Conservation (phyloP, 1,140 invertebrate species). For the Atta texana region DNA sequence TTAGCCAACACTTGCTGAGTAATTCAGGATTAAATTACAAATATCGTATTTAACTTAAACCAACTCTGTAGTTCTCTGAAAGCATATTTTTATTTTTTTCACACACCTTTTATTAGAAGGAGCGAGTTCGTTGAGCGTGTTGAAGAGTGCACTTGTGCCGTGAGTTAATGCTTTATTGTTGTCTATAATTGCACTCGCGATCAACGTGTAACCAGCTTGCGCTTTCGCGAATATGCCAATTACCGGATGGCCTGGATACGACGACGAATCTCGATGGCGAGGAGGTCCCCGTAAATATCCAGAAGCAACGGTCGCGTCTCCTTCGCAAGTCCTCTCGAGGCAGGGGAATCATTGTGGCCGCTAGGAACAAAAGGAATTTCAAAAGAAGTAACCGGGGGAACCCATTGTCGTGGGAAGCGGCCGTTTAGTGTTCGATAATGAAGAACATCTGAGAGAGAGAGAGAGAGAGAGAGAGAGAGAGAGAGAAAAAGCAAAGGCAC, state of each 20-base stretch:
- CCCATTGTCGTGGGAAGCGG: conserved; percentile 64
- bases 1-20: conserved; percentile 9
- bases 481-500: conserved; percentile 7
- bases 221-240: conserved; percentile 37
- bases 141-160: background rate
- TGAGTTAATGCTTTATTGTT: conserved; percentile 21
- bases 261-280: background rate
- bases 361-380: conserved; percentile 71
- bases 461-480: conserved; percentile 8
- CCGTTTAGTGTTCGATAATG: conserved; percentile 74
- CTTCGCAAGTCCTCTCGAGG: conserved; percentile 47
- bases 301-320: conserved; percentile 60
- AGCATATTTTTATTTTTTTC: background rate
- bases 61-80: background rate
- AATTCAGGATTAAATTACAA: conserved; percentile 8
- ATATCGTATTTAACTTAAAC: conserved; percentile 10
- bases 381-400: conserved; percentile 60
- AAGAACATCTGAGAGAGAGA: conserved; percentile 52
- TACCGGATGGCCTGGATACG: conserved; percentile 20
- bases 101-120: background rate
- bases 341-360: conserved; percentile 56
- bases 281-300: conserved; percentile 29
- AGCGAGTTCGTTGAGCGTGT: background rate
- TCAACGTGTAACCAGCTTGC: background rate
- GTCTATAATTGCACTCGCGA: conserved; percentile 20